Conservation (phyloP, 2,113 vertebrate species). For the Eulemur macaco region DNA sequence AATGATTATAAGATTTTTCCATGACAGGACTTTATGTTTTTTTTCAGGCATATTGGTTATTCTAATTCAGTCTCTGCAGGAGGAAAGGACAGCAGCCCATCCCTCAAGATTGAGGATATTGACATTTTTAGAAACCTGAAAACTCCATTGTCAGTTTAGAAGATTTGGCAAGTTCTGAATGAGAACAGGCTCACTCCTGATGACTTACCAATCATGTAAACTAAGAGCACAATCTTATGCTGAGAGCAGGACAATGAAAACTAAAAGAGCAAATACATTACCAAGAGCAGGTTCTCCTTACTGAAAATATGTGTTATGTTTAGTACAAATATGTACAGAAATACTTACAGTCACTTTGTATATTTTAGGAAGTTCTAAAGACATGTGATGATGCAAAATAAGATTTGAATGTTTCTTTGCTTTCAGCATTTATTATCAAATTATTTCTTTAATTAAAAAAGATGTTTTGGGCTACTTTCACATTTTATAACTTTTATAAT, state of each 20-base stretch:
- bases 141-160: background rate
- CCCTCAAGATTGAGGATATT: background rate
- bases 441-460: background rate
- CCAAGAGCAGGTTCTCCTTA: background rate
- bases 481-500: background rate
- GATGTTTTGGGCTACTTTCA: background rate
- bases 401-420: background rate
- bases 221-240: background rate
- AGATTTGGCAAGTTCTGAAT: background rate
- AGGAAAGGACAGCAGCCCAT: background rate
- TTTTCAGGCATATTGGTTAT: background rate
- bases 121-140: background rate
- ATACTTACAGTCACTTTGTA: background rate
- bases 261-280: background rate
- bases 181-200: background rate
- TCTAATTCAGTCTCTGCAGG: background rate
- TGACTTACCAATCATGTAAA: background rate
- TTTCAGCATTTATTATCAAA: background rate
- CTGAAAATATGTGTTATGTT: background rate
- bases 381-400: background rate
- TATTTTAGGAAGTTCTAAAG: constrained; percentile 14
- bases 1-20: background rate
- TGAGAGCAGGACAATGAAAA: background rate
- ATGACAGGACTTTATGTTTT: background rate
- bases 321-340: background rate